These are phyloP conservation scores for Ptychoptera albimana DNA, from an alignment of 2,888 invertebrate genomes.

Conservation along the genomic window DNA sequence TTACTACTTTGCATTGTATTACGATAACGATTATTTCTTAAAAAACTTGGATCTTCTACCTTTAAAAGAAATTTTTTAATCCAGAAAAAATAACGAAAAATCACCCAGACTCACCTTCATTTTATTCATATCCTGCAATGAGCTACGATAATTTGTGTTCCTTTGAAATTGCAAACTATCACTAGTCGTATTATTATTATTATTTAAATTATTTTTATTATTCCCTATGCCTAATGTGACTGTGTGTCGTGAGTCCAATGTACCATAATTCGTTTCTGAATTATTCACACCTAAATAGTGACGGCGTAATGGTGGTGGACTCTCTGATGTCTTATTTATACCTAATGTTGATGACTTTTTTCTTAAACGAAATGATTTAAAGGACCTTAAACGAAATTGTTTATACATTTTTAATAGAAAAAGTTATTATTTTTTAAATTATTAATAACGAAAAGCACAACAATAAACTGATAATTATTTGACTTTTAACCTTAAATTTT, in stretches of 20 bases:
- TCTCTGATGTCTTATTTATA: conserved; percentile 30
- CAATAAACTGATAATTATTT: no score
- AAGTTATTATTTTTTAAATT: no score
- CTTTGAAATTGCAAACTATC: conserved; percentile 14
- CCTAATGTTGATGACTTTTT: conserved; percentile 30
- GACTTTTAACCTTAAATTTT: no score
- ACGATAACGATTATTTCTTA: conserved; percentile 23
- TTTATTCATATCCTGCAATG: conserved; percentile 22
- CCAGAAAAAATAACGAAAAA: background rate
- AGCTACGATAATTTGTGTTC: conserved; percentile 20
- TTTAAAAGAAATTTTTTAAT: background rate
- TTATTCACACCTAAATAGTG: conserved; percentile 7
- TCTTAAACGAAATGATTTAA: conserved; percentile 23
- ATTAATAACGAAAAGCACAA: no score
- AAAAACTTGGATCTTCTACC: conserved; percentile 13
- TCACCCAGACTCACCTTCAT: conserved; percentile 14
- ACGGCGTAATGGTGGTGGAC: conserved; percentile 24
- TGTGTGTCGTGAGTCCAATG: conserved; percentile 18
- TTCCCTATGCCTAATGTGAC: conserved; percentile 12
- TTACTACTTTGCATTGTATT: conserved; percentile 21
- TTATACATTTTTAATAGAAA: no score
- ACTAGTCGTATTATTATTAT: background rate
- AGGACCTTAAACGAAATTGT: conserved; percentile 17
- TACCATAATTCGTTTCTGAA: conserved; percentile 14
- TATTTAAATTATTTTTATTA: conserved; percentile 9